phyloP scores from a whole-genome alignment of 2,113 vertebrate species.

The Dolichotis patagonum region DNA sequence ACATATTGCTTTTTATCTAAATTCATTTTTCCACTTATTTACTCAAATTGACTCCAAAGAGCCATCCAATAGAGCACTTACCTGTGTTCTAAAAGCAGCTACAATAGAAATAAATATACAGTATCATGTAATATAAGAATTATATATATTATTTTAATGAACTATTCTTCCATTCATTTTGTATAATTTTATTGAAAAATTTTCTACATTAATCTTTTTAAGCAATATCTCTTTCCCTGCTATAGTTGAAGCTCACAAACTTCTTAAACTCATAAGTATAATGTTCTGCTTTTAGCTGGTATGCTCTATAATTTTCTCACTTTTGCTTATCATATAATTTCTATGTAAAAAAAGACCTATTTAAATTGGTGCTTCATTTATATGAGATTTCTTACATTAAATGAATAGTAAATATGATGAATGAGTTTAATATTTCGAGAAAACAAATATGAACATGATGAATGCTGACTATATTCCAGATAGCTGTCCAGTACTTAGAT shows the following conservation, averaged over 20 bases:
- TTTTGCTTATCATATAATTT: conserved; percentile 26
- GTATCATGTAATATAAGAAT: neutral
- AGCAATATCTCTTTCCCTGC: no score
- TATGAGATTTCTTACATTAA: neutral
- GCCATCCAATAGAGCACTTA: neutral
- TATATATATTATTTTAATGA: conserved; percentile 11
- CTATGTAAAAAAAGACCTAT: neutral
- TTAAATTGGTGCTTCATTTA: neutral
- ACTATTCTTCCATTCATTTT: neutral
- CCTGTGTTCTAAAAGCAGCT: neutral
- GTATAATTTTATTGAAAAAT: conserved; percentile 36
- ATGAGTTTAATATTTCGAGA: neutral
- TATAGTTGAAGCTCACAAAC: no score
- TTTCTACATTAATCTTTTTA: conserved; percentile 9
- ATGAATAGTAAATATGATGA: neutral
- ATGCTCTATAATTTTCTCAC: neutral
- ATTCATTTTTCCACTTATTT: neutral
- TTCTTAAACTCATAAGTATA: neutral
- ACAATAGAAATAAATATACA: neutral
- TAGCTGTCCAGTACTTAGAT: neutral
- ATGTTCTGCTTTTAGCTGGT: neutral
- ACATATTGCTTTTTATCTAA: neutral
- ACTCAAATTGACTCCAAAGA: conserved; percentile 29
- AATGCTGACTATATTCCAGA: neutral
- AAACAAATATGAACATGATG: neutral